A percentile compares a stretch with the other conserved stretches of the same genome.
Evolutionary conservation across 92 coral and sea anemone genomes (phyloP).

Genomic region (Zoanthus gigantus): DNA sequence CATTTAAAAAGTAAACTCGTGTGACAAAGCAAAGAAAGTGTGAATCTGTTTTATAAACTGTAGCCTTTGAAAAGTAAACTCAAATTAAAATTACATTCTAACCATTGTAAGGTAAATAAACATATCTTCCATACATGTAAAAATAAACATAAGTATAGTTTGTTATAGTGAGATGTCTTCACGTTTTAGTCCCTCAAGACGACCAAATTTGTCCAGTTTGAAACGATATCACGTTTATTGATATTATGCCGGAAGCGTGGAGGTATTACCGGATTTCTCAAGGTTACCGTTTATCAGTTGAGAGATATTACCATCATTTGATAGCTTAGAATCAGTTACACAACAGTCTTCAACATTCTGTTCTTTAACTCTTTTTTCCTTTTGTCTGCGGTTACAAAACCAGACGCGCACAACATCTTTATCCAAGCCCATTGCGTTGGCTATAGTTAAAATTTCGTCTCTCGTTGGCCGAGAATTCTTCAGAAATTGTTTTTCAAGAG

Average conservation of each 20-base stretch:
- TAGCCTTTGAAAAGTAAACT: neutral
- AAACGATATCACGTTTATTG: neutral
- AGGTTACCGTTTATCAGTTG: neutral
- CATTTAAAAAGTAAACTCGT: constrained; percentile 10
- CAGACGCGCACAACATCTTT: constrained; percentile 40
- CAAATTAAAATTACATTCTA: neutral
- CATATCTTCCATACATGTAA: neutral
- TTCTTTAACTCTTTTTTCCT: constrained; percentile 31
- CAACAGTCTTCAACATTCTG: neutral
- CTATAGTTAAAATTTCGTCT: constrained; percentile 13
- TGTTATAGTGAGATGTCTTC: neutral
- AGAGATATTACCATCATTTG: neutral
- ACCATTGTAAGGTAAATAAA: neutral
- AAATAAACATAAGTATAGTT: neutral
- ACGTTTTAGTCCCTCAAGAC: neutral
- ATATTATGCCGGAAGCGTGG: neutral
- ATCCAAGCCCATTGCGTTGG: constrained; percentile 24
- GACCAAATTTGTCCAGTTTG: constrained; percentile 15
- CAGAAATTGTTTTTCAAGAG: constrained; percentile 34
- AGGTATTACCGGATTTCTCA: neutral
- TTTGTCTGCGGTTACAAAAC: constrained; percentile 46
- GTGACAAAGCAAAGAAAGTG: neutral
- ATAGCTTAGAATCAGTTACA: neutral
- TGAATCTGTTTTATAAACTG: neutral
- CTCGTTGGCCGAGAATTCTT: constrained; percentile 14